Percentiles rank a stretch among this genome's conserved stretches.
Conservation (phyloP, 2,113 vertebrate genomes). For the Pleuronectes platessa region DNA sequence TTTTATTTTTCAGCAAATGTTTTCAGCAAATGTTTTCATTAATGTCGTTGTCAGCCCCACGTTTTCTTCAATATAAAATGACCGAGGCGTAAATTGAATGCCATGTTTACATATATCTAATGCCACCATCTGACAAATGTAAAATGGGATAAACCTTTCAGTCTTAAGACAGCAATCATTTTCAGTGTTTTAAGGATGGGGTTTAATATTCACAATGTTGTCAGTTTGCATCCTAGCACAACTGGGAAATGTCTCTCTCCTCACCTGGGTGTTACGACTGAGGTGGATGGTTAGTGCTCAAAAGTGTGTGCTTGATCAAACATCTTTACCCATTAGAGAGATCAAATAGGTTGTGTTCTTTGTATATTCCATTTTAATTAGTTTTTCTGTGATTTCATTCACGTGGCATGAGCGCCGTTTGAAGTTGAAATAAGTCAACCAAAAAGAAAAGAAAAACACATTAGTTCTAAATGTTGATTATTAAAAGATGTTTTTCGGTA, state of each 20-base stretch:
- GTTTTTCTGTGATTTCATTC: neutral
- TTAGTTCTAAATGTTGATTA: neutral
- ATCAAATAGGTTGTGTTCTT: neutral
- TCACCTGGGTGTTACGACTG: neutral
- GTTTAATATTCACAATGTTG: neutral
- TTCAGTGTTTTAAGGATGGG: neutral
- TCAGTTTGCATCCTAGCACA: neutral
- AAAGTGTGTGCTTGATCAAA: too few relatives aligned
- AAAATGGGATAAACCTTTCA: neutral
- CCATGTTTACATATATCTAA: too few relatives aligned
- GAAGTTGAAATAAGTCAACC: neutral
- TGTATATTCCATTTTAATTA: neutral
- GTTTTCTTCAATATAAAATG: too few relatives aligned
- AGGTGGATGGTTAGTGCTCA: neutral
- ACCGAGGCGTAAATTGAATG: too few relatives aligned
- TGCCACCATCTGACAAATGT: neutral
- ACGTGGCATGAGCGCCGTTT: neutral
- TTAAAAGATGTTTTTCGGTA: neutral
- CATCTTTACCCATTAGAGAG: neutral
- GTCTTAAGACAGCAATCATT: conserved; percentile 1
- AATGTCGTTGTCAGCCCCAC: too few relatives aligned
- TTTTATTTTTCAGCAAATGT: too few relatives aligned
- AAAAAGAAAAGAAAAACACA: neutral
- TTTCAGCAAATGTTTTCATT: too few relatives aligned
- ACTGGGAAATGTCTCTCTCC: neutral